Conservation (phyloP, 2,113 vertebrate species). For the Sinocyclocheilus rhinocerous region DNA sequence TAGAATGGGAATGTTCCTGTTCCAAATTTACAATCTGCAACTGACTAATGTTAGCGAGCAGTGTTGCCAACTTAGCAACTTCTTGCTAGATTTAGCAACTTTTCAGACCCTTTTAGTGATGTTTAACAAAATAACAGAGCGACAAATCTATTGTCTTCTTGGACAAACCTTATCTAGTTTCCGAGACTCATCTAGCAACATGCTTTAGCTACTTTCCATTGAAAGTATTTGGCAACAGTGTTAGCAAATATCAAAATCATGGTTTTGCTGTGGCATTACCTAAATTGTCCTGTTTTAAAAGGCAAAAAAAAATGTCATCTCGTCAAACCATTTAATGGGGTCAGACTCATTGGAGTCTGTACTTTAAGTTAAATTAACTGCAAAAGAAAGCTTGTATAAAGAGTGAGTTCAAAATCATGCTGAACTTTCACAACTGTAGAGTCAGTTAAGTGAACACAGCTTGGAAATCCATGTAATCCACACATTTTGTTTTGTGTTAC, state of each 20-base stretch:
- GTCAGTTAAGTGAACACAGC: not conserved
- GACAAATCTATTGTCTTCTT: no score
- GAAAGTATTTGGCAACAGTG: no score
- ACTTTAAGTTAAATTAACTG: not conserved
- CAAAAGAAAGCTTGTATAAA: not conserved
- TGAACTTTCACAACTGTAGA: not conserved
- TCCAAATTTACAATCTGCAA: not conserved
- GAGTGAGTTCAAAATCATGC: not conserved
- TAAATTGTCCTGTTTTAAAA: not conserved
- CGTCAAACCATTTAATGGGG: not conserved
- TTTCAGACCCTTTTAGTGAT: no score
- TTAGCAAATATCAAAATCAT: no score
- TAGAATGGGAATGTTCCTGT: not conserved
- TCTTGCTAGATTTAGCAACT: no score
- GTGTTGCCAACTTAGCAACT: no score
- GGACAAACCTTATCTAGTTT: no score
- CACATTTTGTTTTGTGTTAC: constrained; percentile 1
- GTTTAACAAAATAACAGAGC: no score
- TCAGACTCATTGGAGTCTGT: not conserved
- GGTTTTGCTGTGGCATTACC: no score
- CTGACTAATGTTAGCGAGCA: not conserved
- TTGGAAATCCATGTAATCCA: no score
- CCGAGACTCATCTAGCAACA: no score
- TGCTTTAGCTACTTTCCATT: no score
- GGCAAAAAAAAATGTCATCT: not conserved